Conservation (phyloP, 2,888 invertebrate genomes). For the Slavum lentiscoides region DNA sequence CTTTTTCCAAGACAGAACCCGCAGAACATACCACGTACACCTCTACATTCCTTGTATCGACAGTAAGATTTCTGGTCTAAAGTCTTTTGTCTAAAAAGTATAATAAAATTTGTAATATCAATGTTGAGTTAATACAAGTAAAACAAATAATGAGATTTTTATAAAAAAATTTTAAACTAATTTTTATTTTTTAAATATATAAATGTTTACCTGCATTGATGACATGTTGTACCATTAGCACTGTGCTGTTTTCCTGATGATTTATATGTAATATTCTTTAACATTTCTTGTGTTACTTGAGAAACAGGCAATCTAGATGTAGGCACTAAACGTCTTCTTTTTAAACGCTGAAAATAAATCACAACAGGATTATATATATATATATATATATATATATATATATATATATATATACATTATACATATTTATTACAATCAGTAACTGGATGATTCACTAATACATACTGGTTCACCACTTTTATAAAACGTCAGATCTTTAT, state of each 20-base stretch:
- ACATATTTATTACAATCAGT: not conserved
- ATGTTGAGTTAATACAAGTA: too few species aligned
- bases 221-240: slow-evolving; percentile 37
- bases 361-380: not conserved
- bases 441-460: not conserved
- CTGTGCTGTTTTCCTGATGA: slow-evolving; percentile 13
- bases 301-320: slow-evolving; percentile 7
- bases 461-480: slow-evolving; percentile 17
- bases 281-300: slow-evolving; percentile 37
- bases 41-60: slow-evolving; percentile 28
- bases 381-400: too few species aligned
- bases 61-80: slow-evolving; percentile 39
- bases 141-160: too few species aligned
- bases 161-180: not conserved
- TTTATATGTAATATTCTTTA: slow-evolving; percentile 15
- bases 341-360: slow-evolving; percentile 5
- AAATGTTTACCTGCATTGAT: slow-evolving; percentile 46
- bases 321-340: not conserved
- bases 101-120: not conserved
- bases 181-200: not conserved
- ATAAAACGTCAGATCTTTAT: not conserved
- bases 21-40: slow-evolving; percentile 37
- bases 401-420: too few species aligned
- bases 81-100: slow-evolving; percentile 40
- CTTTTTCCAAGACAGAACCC: slow-evolving; percentile 32